A percentile compares a stretch with the other conserved stretches of the same genome.
These are phyloP conservation scores for Peromyscus melanophrys DNA, from an alignment of 2,797 vertebrate genomes.

Conservation along the genomic window DNA sequence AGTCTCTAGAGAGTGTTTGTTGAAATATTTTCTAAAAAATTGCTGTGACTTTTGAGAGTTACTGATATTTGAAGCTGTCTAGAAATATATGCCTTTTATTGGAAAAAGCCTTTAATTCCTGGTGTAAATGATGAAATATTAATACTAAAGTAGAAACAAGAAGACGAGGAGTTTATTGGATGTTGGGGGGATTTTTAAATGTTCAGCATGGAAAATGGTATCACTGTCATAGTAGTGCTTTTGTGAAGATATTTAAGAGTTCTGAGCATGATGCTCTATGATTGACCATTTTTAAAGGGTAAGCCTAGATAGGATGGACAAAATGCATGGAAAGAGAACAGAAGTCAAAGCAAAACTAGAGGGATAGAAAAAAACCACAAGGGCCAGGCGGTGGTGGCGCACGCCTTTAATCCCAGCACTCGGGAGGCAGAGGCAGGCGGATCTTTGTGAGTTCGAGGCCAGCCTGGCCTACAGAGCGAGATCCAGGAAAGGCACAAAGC, in stretches of 20 bases:
- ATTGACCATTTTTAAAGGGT: not conserved
- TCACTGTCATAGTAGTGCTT: not conserved
- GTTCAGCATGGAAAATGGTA: not conserved
- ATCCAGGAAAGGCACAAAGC: no score
- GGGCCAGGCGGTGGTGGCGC: no score
- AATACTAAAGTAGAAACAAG: not conserved
- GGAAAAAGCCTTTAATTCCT: not conserved
- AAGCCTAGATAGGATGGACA: not conserved
- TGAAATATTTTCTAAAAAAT: constrained; percentile 61
- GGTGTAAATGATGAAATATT: not conserved
- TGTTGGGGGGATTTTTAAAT: not conserved
- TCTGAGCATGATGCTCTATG: not conserved
- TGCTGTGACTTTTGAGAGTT: constrained; percentile 27
- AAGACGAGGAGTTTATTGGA: not conserved
- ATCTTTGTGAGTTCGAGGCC: no score
- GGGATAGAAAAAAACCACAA: not conserved
- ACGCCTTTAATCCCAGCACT: no score
- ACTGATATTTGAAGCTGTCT: not conserved
- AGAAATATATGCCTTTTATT: constrained; percentile 26
- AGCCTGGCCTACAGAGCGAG: no score
- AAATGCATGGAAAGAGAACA: not conserved
- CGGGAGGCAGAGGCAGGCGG: no score
- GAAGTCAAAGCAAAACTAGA: not conserved
- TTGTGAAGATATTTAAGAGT: not conserved
- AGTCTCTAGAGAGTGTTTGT: constrained; percentile 9